Evolutionary conservation across 2,888 invertebrate species (phyloP), one percentile per base, ranked within the genome.

Genomic region (Cheilosia urbana): DNA sequence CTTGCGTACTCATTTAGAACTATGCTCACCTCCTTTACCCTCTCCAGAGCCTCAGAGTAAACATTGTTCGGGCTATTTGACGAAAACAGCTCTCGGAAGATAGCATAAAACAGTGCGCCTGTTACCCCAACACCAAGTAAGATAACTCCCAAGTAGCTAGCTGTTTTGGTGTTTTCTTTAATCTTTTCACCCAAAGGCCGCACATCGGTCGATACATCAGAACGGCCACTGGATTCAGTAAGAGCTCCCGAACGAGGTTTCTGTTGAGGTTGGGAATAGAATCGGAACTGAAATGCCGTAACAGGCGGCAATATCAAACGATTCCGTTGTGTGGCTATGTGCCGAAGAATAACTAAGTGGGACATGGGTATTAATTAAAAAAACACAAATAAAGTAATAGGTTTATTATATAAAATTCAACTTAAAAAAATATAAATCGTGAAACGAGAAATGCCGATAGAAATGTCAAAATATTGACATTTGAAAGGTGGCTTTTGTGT

Each of bases 111-210:
- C 91, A 98, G 95, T 2, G 96, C 93, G 27, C 95, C 96, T 49
- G 97, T 97, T 1, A 98, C 95, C 47, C 96, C 96, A 78, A 97
- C 91, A 1, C 97, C 98, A 45, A 95, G 93, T 63, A 98, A 89
- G 88, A 98, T 96, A 2, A 98, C 95, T 15, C 96, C 96, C 88
- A 96, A 94, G 90, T 98, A 98, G 9, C 96, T 96, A 2, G 95
- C 96, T 87, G 98, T 98, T 93, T 98, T 97, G 2, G 97, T 96
- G 17, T 96, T 96, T 93, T 98, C 97, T 91, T 97, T 98, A 2
- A 97, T 96, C 94, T 95, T 95, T 89, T 96, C 95, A 15, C 95
- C 95, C 11, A 96, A 89, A 7, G 95, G 95, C 77, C 94, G 93
- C 2, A 96, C 95, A 91, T 95, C 90, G 0, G 90, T 91, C 1